A percentile compares a stretch with the other conserved stretches of the same genome.
phyloP scores from a whole-genome alignment of 2,113 vertebrate genomes.

The Heliornis fulica region DNA sequence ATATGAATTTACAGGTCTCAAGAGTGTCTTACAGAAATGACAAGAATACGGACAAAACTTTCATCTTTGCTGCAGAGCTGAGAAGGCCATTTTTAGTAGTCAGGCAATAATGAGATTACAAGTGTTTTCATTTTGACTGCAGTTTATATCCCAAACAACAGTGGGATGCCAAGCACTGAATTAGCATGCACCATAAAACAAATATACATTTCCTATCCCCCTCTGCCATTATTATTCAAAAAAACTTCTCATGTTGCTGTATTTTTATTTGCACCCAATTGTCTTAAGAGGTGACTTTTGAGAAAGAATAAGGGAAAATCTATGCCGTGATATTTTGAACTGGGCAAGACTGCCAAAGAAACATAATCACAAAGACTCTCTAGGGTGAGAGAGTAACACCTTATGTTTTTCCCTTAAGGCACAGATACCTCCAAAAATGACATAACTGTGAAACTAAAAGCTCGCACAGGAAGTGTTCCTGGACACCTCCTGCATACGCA shows the following conservation, averaged over 20 bases:
- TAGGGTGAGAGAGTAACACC: neutral
- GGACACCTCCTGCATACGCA: neutral
- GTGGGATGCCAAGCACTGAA: neutral
- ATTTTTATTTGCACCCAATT: neutral
- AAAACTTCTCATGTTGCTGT: neutral
- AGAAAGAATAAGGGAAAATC: neutral
- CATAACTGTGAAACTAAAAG: constrained; percentile 13
- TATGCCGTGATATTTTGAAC: neutral
- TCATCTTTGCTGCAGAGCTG: neutral
- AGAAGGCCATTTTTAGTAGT: neutral
- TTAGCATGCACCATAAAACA: neutral
- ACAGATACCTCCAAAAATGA: constrained; percentile 4
- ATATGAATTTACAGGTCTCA: neutral
- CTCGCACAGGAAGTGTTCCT: constrained; percentile 1
- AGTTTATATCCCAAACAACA: neutral
- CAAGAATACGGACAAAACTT: neutral
- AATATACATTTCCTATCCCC: neutral
- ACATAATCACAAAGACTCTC: neutral
- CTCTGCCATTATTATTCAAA: neutral
- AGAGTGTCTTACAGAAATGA: neutral
- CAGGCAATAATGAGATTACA: neutral
- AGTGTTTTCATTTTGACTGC: neutral
- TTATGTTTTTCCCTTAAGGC: neutral
- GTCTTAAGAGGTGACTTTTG: neutral
- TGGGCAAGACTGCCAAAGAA: neutral